Evolutionary conservation across 2,113 vertebrate genomes (phyloP), one percentile per base, ranked within the genome.

Genomic region (Hystrix brachyura): DNA sequence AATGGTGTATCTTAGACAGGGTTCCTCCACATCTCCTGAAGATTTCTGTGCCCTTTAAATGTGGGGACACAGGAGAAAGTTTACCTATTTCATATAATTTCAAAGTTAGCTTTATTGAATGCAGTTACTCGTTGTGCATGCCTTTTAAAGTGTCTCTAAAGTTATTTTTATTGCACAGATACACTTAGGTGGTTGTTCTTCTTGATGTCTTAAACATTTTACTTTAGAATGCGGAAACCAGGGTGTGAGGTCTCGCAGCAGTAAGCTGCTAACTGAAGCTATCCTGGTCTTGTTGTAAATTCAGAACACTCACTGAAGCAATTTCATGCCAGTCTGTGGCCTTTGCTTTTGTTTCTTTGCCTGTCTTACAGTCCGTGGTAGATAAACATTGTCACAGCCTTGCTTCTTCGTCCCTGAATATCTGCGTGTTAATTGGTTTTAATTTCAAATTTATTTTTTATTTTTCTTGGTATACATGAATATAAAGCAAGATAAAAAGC

Each of bases 361-460:
- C 57, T 84, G 8, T 67, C n/a, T 7, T 48, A 10, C 32, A 86
- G 82, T 83, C 88, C 46, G 87, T 82, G 53, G 32, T 23, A 62
- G 79, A 48, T 93, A 3, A 59, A 38, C 87, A 29, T 0, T 34
- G 2, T 34, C 25, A 38, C 5, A 32, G 3, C 3, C 2, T 72
- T 43, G 12, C 48, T 53, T 67, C 83, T 43, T 83, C 14, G 21
- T 93, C 5, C 94, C 67, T 5, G 79, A 51, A 51, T 59, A 55
- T 59, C 67, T 62, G 5, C 59, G 83, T 88, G 21, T 92, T 97
- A 53, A 43, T 94, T 92, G 57, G 60, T 88, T 78, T 98, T 96
- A 62, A 62, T 93, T 79, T 97, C 94, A 79, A 0, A 0, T 8
- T 80, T 55, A 72, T 90, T 95, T 59, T 95, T 90, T 32, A 87